phyloP scores from a whole-genome alignment of 2,797 vertebrate species.

The Spheniscus humboldti region DNA sequence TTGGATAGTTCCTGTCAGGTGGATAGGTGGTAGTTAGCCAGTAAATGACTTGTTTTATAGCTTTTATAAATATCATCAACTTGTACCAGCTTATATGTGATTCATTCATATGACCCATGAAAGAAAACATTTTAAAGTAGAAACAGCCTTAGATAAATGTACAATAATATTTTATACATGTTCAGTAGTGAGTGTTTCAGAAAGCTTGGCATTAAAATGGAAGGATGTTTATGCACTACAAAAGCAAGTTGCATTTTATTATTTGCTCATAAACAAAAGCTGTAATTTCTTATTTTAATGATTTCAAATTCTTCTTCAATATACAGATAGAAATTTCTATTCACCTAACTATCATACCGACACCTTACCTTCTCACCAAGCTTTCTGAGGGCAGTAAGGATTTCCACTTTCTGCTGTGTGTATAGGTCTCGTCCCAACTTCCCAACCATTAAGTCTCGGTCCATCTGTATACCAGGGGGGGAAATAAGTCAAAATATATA shows the following conservation, averaged over 20 bases:
- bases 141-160: background rate
- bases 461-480: constrained; percentile 82
- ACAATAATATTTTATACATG: background rate
- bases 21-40: background rate
- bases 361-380: constrained; percentile 90
- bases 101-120: background rate
- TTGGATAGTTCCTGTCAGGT: background rate
- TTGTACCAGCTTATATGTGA: background rate
- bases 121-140: background rate
- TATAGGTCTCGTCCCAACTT: constrained; percentile 85
- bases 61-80: background rate
- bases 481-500: background rate
- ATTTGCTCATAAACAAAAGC: background rate
- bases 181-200: background rate
- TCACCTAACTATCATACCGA: background rate
- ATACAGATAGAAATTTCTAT: background rate
- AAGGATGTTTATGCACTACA: background rate
- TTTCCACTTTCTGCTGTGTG: constrained; percentile 95
- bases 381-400: constrained; percentile 92
- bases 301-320: background rate
- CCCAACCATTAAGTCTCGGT: constrained; percentile 93
- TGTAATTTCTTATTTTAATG: background rate
- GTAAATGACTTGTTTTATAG: background rate
- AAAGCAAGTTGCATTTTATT: background rate
- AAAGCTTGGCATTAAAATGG: background rate